These are phyloP conservation scores for Hyposmocoma kahamanoa DNA, from an alignment of 1,140 invertebrate genomes.

Conservation along the genomic window DNA sequence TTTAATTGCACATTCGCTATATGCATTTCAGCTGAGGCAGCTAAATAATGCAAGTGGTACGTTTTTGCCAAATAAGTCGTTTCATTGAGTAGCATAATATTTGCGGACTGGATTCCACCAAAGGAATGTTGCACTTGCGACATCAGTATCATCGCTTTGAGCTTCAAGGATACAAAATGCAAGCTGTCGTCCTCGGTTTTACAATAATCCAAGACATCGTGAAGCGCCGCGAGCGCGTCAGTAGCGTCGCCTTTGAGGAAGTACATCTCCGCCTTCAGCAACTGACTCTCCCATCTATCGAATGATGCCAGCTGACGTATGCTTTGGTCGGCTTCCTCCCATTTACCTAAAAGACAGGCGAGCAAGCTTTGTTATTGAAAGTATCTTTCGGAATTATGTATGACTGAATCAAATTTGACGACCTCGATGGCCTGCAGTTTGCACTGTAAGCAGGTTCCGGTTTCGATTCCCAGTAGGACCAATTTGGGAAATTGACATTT, in stretches of 20 bases:
- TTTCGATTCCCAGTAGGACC: no score
- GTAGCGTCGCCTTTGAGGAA: slow-evolving; percentile 80
- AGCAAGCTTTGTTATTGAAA: no score
- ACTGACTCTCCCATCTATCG: slow-evolving; percentile 80
- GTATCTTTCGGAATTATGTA: no score
- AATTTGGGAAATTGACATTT: no score
- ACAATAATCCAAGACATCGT: slow-evolving; percentile 74
- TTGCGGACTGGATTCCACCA: slow-evolving; percentile 69
- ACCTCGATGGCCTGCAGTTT: no score
- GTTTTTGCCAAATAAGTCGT: slow-evolving; percentile 81
- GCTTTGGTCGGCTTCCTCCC: slow-evolving; percentile 83
- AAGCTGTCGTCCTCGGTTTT: slow-evolving; percentile 67
- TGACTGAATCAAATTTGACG: no score
- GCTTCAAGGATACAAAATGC: slow-evolving; percentile 74
- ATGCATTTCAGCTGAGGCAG: slow-evolving; percentile 83
- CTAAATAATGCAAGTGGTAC: slow-evolving; percentile 84
- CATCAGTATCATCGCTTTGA: slow-evolving; percentile 81
- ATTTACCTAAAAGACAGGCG: slow-evolving; percentile 77
- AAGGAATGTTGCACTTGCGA: slow-evolving; percentile 81
- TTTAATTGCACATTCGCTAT: slow-evolving; percentile 84
- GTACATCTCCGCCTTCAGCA: slow-evolving; percentile 79
- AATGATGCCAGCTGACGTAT: slow-evolving; percentile 83
- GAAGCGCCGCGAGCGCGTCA: slow-evolving; percentile 75
- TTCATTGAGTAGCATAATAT: slow-evolving; percentile 78
- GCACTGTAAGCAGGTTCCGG: no score